These are phyloP conservation scores for Strix uralensis DNA, from an alignment of 2,113 vertebrate species.

Conservation along the genomic window DNA sequence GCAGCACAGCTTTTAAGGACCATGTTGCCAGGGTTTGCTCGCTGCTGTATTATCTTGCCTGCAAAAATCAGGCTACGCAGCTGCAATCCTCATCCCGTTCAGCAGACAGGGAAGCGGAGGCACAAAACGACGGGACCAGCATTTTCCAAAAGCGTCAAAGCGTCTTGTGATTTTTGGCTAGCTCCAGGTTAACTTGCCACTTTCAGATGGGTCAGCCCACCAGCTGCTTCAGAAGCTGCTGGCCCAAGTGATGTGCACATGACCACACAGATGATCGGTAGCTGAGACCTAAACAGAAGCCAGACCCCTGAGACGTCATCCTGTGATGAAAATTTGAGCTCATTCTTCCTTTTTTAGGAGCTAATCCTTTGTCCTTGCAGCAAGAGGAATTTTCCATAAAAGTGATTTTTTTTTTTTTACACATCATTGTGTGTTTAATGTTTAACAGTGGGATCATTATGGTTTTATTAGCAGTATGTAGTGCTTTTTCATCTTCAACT, in stretches of 20 bases:
- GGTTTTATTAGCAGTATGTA: slow-evolving; percentile 36
- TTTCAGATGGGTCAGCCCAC: not conserved
- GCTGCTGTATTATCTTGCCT: not conserved
- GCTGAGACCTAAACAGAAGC: not conserved
- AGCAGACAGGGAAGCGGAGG: not conserved
- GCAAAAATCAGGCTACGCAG: not conserved
- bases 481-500: slow-evolving; percentile 39
- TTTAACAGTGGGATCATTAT: slow-evolving; percentile 51
- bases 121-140: not conserved
- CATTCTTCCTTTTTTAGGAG: not conserved
- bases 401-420: not conserved
- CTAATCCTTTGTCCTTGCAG: slow-evolving; percentile 4
- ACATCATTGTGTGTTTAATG: slow-evolving; percentile 28
- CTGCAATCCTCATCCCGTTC: not conserved
- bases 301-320: not conserved
- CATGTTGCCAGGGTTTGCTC: not conserved
- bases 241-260: not conserved
- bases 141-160: not conserved
- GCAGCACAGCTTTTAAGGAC: not conserved
- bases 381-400: slow-evolving; percentile 39
- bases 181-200: not conserved
- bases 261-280: rapidly evolving
- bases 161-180: not conserved
- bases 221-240: not conserved
- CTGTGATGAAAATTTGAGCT: not conserved